Percentiles rank a stretch among this genome's conserved stretches.
phyloP scores from a whole-genome alignment of 2,797 vertebrate species.

The Gobionotothen gibberifrons region DNA sequence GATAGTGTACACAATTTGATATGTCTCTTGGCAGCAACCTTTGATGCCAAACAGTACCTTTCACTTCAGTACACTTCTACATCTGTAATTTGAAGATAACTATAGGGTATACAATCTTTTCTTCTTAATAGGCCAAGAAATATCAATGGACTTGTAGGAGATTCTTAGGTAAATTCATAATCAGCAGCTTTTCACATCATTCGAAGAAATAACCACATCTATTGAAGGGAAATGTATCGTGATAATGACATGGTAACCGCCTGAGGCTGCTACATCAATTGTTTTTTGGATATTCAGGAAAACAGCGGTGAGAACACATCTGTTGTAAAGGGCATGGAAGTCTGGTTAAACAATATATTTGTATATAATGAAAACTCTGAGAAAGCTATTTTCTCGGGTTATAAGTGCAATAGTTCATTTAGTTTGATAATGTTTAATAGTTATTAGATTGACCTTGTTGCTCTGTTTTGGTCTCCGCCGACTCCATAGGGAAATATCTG shows the following conservation, averaged over 20 bases:
- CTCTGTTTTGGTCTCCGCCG: slow-evolving; percentile 1
- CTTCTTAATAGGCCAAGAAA: not conserved
- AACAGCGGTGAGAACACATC: not conserved
- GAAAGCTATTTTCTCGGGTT: not conserved
- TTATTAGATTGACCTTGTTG: not conserved
- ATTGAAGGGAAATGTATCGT: not conserved
- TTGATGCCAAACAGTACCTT: not conserved
- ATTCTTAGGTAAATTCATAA: not conserved
- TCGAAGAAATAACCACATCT: not conserved
- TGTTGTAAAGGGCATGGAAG: not conserved
- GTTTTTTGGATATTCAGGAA: not conserved
- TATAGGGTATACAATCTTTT: not conserved
- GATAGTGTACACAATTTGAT: not conserved
- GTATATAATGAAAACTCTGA: not conserved
- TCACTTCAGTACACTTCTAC: not conserved
- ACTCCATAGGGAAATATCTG: slow-evolving; percentile 3
- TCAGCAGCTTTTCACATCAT: not conserved
- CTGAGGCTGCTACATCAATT: not conserved
- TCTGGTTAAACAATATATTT: not conserved
- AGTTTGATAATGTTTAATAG: not conserved
- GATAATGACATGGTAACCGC: not conserved
- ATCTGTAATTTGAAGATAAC: not conserved
- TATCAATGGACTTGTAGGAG: not conserved
- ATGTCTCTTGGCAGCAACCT: not conserved
- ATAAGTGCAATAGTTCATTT: not conserved